A percentile compares a stretch with the other conserved stretches of the same genome.
Conservation (phyloP, 2,888 invertebrate species). For the Blastobasis lacticolella region DNA sequence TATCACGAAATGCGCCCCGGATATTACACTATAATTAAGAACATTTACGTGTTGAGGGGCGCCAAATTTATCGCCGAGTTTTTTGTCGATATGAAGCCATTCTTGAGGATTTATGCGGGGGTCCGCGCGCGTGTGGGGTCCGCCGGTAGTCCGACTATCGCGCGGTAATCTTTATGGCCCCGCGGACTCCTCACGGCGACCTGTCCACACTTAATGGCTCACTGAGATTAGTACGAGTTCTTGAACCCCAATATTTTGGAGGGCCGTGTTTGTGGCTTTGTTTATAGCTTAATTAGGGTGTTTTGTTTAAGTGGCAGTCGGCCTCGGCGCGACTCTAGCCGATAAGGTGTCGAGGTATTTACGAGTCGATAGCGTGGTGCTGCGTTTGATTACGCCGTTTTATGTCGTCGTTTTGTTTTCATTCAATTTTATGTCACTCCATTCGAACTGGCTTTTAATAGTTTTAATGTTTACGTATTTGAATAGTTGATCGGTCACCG, state of each 20-base stretch:
- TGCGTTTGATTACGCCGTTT: constrained; percentile 32
- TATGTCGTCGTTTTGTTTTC: constrained; percentile 48
- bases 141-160: constrained; percentile 67
- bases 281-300: constrained; percentile 74
- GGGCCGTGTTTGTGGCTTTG: constrained; percentile 67
- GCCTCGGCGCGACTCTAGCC: constrained; percentile 53
- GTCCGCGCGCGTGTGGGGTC: constrained; percentile 65
- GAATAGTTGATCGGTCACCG: neutral
- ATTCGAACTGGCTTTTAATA: constrained; percentile 5
- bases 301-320: constrained; percentile 66
- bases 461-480: constrained; percentile 3
- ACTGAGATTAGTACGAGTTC: constrained; percentile 54
- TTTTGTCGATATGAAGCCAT: constrained; percentile 70
- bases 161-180: constrained; percentile 70
- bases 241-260: constrained; percentile 53
- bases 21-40: constrained; percentile 71
- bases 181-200: constrained; percentile 60
- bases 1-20: constrained; percentile 52
- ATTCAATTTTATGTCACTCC: constrained; percentile 35
- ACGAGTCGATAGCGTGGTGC: constrained; percentile 53
- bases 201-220: constrained; percentile 70
- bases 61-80: constrained; percentile 73
- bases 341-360: constrained; percentile 72
- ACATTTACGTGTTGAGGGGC: constrained; percentile 69
- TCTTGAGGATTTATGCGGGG: constrained; percentile 64